phyloP scores from a whole-genome alignment of 2,797 vertebrate species.

The Mastacembelus armatus region DNA sequence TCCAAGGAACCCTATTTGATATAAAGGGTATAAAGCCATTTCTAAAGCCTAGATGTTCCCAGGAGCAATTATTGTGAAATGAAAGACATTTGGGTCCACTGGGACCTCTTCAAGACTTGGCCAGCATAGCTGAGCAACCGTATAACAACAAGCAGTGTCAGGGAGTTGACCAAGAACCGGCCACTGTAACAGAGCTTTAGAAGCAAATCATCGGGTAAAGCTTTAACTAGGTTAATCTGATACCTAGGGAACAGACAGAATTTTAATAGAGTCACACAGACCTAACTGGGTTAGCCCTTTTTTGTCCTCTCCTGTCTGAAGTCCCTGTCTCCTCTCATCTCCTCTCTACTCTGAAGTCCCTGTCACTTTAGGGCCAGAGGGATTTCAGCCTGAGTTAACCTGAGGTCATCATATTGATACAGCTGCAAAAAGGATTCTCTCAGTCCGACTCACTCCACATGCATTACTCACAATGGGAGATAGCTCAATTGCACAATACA shows the following conservation, averaged over 20 bases:
- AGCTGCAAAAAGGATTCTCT: constrained; percentile 12
- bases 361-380: no score
- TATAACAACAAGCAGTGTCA: no score
- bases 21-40: no score
- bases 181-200: background rate
- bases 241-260: constrained; percentile 55
- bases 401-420: constrained; percentile 36
- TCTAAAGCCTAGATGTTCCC: no score
- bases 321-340: background rate
- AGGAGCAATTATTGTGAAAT: no score
- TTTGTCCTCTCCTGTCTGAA: background rate
- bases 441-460: constrained; percentile 18
- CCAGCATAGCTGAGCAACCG: no score
- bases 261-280: constrained; percentile 48
- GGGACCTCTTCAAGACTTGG: no score
- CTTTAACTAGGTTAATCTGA: constrained; percentile 67
- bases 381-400: no score
- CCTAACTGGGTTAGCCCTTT: constrained; percentile 40
- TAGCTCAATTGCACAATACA: constrained; percentile 25
- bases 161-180: no score
- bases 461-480: constrained; percentile 9
- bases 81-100: no score
- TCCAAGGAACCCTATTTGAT: no score
- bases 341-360: background rate
- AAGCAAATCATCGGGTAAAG: constrained; percentile 43